Evolutionary conservation across 2,888 invertebrate species (phyloP).

Genomic region (Cylindroiulus punctatus): DNA sequence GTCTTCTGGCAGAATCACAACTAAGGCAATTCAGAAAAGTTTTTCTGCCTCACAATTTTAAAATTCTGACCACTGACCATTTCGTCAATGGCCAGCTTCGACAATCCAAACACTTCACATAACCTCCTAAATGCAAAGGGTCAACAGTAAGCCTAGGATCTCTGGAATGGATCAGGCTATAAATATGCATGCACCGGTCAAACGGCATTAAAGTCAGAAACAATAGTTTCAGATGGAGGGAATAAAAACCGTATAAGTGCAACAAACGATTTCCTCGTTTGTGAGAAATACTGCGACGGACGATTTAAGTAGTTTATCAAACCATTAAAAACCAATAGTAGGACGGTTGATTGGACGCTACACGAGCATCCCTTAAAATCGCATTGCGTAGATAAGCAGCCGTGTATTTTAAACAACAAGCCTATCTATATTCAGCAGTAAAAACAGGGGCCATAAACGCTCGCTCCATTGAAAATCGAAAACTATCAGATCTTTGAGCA

Average conservation of each 20-base stretch:
- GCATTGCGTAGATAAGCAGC: not conserved
- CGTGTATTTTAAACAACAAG: not conserved
- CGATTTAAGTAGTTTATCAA: not conserved
- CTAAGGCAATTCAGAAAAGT: no score
- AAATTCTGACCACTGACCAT: no score
- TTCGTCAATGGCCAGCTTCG: no score
- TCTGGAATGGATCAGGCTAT: not conserved
- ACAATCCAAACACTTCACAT: not conserved
- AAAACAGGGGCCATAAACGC: conserved; percentile 10
- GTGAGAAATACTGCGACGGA: not conserved
- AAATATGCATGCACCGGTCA: not conserved
- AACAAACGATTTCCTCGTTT: not conserved
- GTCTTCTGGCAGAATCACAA: no score
- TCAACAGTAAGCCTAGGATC: not conserved
- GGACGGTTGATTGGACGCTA: conserved; percentile 9
- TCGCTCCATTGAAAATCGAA: conserved; percentile 29
- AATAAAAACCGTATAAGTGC: not conserved
- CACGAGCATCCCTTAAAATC: not conserved
- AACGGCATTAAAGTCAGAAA: not conserved
- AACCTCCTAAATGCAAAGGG: not conserved
- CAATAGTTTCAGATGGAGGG: not conserved
- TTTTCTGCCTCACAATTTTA: no score
- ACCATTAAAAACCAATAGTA: not conserved
- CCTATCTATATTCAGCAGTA: conserved; percentile 23
- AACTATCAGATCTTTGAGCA: conserved; percentile 23